Conservation (phyloP, 2,113 vertebrate species). For the Ophiodon elongatus region DNA sequence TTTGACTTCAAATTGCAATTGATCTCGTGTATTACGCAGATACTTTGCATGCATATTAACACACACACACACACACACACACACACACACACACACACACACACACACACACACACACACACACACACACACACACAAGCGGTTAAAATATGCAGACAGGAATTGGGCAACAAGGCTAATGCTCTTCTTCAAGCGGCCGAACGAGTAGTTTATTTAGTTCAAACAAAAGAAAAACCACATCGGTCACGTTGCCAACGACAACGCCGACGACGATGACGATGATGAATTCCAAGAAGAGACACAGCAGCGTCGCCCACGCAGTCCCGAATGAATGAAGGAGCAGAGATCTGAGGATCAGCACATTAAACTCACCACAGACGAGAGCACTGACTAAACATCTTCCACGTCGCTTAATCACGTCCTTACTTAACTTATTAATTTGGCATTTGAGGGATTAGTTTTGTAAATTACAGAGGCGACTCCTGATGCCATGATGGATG, state of each 20-base stretch:
- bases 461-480: conserved; percentile 64
- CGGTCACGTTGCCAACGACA: conserved; percentile 22
- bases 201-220: conserved; percentile 10
- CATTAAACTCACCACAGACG: conserved; percentile 51
- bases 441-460: conserved; percentile 71
- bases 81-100: no score
- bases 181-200: neutral
- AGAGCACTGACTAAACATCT: conserved; percentile 50
- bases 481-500: conserved; percentile 68
- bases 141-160: neutral
- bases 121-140: no score
- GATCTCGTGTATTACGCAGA: neutral
- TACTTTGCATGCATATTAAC: neutral
- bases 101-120: no score
- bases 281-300: conserved; percentile 7
- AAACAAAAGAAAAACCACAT: conserved; percentile 15
- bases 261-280: neutral
- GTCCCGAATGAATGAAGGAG: conserved; percentile 42
- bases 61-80: no score
- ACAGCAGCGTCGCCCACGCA: conserved; percentile 37
- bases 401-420: conserved; percentile 70
- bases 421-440: conserved; percentile 79
- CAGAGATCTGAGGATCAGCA: conserved; percentile 55
- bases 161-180: neutral
- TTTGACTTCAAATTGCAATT: no score